Evolutionary conservation across 2,797 vertebrate genomes (phyloP).

Genomic region (Channa striata): DNA sequence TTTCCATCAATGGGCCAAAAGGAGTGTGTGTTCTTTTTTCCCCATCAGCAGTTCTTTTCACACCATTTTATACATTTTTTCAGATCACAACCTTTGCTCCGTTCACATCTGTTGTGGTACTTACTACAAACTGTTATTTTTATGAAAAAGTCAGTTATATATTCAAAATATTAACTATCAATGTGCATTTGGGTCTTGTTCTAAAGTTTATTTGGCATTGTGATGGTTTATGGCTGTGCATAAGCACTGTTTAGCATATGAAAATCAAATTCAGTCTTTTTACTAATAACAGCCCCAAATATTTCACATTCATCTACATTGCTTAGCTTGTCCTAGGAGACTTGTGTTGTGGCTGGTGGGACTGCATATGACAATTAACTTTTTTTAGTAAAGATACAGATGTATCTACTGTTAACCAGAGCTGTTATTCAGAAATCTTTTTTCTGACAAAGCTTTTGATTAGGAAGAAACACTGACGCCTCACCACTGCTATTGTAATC

Average conservation of each 20-base stretch:
- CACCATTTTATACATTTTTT: slow-evolving; percentile 6
- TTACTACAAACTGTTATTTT: background rate
- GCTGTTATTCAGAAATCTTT: slow-evolving; percentile 6
- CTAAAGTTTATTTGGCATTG: background rate
- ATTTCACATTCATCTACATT: slow-evolving; percentile 10
- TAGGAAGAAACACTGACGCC: slow-evolving; percentile 35
- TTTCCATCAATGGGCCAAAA: slow-evolving; percentile 40
- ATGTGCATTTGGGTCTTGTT: too few relatives aligned
- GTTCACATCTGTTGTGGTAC: background rate
- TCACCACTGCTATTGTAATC: slow-evolving; percentile 53
- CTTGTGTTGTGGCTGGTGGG: background rate
- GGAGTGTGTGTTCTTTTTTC: slow-evolving; percentile 1
- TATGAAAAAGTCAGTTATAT: too few relatives aligned
- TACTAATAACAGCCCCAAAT: background rate
- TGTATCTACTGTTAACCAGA: slow-evolving; percentile 20
- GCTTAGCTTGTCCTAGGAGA: slow-evolving; percentile 1
- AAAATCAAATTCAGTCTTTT: background rate
- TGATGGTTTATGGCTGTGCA: background rate
- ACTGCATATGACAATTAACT: background rate
- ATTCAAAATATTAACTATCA: background rate
- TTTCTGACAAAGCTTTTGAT: slow-evolving; percentile 36
- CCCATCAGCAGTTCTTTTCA: slow-evolving; percentile 20
- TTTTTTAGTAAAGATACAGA: background rate
- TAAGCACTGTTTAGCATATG: background rate
- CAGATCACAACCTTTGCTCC: slow-evolving; percentile 23